Base-by-base conservation (phyloP, 1,140 invertebrate genomes). In the Sinonovacula constricta region DNA sequence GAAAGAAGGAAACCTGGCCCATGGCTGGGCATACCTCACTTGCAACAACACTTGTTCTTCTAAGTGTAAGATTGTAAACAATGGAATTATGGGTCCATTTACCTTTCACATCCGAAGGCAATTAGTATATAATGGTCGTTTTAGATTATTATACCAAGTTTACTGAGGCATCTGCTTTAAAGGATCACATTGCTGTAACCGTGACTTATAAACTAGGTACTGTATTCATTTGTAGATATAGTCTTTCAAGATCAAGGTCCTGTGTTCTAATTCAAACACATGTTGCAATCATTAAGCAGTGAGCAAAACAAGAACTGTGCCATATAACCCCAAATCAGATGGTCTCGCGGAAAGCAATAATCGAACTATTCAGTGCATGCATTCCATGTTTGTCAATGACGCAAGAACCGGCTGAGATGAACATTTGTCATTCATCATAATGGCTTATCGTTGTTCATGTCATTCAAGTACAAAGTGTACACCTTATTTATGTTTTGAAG, bases 211-310 rank as follows among this genome's bases (percentile, higher is more conserved):
- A 80, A 39, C 26, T 69, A 5, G 49, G 53, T 14, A 31, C 26
- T 31, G 51, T 74, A 45, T 66, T 80, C 31, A 67, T 80, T 34
- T 62, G 70, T 63, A 78, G 87, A 14, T 88, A 85, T 77, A 91
- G 92, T 14, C 79, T 87, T 1, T 91, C 92, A 0, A 31, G 90
- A 92, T 76, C 87, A 90, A 76, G 91, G 88, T 18, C 65, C 67
- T 15, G 60, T 85, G 33, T 81, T 86, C 57, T 60, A 79, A 59
- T 80, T 85, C 26, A n/a, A 72, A 26, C 39, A 71, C 12, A 24
- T 84, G n/a, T 81, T 80, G 49, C n/a, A 66, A 49, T 18, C 60
- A 4, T 65, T 84, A 26, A 63, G 71, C 14, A 79, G 81, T 15
- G 53, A 76, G 28, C n/a, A 81, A 81, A 33, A 74, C 62, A n/a